Conservation (phyloP, 2,888 invertebrate genomes). For the Leucophora obtusa region DNA sequence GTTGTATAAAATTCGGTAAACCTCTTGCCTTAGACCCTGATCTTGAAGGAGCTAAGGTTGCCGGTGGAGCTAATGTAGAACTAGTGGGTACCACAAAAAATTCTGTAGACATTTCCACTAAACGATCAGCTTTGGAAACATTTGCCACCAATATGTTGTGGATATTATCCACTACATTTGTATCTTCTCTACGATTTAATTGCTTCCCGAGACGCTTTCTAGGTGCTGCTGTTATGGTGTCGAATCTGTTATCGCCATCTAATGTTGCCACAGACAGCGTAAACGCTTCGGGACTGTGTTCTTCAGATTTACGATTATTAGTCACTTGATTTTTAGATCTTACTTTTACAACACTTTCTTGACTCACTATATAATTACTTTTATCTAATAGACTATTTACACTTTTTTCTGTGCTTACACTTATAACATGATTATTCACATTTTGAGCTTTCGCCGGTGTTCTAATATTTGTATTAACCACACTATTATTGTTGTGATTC, state of each 20-base stretch:
- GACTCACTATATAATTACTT: constrained; percentile 68
- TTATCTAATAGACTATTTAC: constrained; percentile 70
- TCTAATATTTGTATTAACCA: constrained; percentile 55
- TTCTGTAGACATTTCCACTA: constrained; percentile 89
- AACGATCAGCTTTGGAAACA: constrained; percentile 79
- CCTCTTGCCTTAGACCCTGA: constrained; percentile 64
- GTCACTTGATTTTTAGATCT: constrained; percentile 60
- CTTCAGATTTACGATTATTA: constrained; percentile 40
- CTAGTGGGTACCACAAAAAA: constrained; percentile 87
- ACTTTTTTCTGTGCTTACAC: constrained; percentile 65
- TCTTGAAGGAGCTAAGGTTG: constrained; percentile 53
- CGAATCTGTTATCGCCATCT: constrained; percentile 45
- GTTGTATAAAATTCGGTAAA: constrained; percentile 62
- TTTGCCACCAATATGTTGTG: constrained; percentile 54
- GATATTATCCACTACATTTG: constrained; percentile 68
- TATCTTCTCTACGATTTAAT: constrained; percentile 72
- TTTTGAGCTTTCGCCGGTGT: constrained; percentile 36
- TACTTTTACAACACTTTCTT: constrained; percentile 67
- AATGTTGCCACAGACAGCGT: constrained; percentile 58
- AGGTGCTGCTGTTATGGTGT: constrained; percentile 29
- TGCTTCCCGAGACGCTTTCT: constrained; percentile 69
- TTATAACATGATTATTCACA: constrained; percentile 37
- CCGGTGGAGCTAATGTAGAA: constrained; percentile 73
- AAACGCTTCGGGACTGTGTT: constrained; percentile 48
- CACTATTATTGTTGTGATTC: constrained; percentile 41